Base-by-base conservation (phyloP, 1,140 invertebrate species). In the Drosophila pseudoananassae region DNA sequence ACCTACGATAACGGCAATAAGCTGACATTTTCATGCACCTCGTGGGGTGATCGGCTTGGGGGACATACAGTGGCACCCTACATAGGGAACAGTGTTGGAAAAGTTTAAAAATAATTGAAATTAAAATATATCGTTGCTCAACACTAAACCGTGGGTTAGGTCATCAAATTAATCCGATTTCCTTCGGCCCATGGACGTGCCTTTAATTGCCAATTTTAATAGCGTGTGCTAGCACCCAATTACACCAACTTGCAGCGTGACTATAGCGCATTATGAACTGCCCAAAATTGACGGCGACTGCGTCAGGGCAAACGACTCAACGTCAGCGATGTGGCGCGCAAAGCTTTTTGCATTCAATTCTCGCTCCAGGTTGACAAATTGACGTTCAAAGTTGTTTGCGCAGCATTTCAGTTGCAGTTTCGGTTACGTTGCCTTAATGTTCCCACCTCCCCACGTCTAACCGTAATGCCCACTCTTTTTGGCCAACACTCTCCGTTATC, bases 351-450 rank as follows among this genome's bases (percentile, higher is more conserved):
- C 84, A 88, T 88, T 88, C 84, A 88, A 88, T 88, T 88, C 87
- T 88, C 84, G 76, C 81, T 83, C 59, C 68, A 70, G 83, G 83
- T 88, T 88, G 83, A 88, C 83, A 88, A 88, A 88, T 88, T 88
- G 83, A 88, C 84, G 84, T 89, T 77, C 84, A 88, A 88, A 88
- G 83, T 87, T 87, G 83, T 87, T 87, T 87, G 83, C 83, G 84
- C 83, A 88, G 83, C 83, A 79, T 88, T 87, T 87, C 79, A 83
- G 83, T 83, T 73, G 77, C 83, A 87, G 70, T 88, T 89, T 83
- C 64, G 68, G 84, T 83, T 83, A 68, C 61, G 54, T 60, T 84
- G 60, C 71, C 72, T 84, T 72, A 55, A 33, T 58, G 56, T 20
- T 71, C 23, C 54, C 46, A 17, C 61, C 27, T 12, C 38, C 38